These are phyloP conservation scores for Diplolepis rosae DNA, from an alignment of 2,888 invertebrate genomes.

Conservation along the genomic window DNA sequence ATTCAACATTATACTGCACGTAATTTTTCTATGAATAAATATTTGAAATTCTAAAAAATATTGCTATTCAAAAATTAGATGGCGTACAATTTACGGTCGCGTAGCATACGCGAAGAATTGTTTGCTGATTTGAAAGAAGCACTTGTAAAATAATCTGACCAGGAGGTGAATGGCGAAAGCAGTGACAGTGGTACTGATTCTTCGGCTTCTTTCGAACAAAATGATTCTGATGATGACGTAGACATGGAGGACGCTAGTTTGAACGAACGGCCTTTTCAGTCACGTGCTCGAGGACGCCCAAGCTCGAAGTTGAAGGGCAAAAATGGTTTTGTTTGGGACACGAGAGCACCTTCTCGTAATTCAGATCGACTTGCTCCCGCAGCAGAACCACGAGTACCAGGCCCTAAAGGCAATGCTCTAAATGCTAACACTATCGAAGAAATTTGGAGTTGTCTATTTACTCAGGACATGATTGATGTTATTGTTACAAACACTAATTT, in stretches of 20 bases:
- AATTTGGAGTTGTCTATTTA: neutral
- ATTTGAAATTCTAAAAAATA: too few relatives aligned
- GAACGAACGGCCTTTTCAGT: neutral
- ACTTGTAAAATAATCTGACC: neutral
- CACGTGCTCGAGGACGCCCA: constrained; percentile 23
- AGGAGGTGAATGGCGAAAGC: neutral
- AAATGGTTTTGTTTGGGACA: constrained; percentile 8
- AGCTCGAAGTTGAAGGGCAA: neutral
- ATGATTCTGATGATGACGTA: neutral
- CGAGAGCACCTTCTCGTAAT: neutral
- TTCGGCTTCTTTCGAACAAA: neutral
- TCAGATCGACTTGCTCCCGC: neutral
- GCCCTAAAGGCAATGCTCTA: neutral
- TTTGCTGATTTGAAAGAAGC: neutral
- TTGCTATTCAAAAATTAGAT: too few relatives aligned
- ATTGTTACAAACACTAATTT: too few relatives aligned
- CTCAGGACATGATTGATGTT: too few relatives aligned
- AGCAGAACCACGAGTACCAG: neutral
- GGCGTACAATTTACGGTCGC: neutral
- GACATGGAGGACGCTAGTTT: constrained; percentile 1
- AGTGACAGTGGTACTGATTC: neutral
- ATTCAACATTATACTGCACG: too few relatives aligned
- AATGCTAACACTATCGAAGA: constrained; percentile 1
- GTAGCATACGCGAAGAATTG: neutral
- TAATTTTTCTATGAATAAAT: too few relatives aligned